phyloP scores from a whole-genome alignment of 2,797 vertebrate genomes.

The Triplophysa yarkandensis region DNA sequence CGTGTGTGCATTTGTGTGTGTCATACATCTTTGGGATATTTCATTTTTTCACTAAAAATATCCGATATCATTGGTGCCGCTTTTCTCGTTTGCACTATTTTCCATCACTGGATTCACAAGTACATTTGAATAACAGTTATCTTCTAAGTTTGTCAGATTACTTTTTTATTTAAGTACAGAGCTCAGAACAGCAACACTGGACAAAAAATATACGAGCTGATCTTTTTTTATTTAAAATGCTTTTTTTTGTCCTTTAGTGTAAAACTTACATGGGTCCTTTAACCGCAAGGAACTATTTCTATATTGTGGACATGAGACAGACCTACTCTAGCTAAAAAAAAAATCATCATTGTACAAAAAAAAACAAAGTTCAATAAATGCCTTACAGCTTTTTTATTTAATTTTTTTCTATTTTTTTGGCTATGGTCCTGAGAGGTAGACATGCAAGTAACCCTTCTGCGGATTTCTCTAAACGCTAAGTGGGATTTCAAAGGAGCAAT shows the following conservation, averaged over 20 bases:
- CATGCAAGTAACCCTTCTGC: conserved; percentile 56
- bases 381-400: conserved; percentile 71
- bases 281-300: conserved; percentile 16
- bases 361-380: conserved; percentile 66
- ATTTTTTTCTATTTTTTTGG: conserved; percentile 36
- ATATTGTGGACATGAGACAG: conserved; percentile 31
- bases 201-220: conserved; percentile 25
- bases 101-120: conserved; percentile 85
- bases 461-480: conserved; percentile 55
- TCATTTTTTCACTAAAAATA: conserved; percentile 37
- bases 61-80: conserved; percentile 32
- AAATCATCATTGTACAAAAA: conserved; percentile 55
- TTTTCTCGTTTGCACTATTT: conserved; percentile 76
- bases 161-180: conserved; percentile 34
- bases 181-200: conserved; percentile 32
- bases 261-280: not conserved
- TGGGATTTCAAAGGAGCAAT: conserved; percentile 62
- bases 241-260: conserved; percentile 12
- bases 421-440: conserved; percentile 57
- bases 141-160: conserved; percentile 43
- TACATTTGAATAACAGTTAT: conserved; percentile 53
- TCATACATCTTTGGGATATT: conserved; percentile 65
- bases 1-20: conserved; percentile 51
- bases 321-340: conserved; percentile 26
- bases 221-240: not conserved